phyloP scores from a whole-genome alignment of 2,113 vertebrate genomes.

The Pelvicachromis taeniatus region DNA sequence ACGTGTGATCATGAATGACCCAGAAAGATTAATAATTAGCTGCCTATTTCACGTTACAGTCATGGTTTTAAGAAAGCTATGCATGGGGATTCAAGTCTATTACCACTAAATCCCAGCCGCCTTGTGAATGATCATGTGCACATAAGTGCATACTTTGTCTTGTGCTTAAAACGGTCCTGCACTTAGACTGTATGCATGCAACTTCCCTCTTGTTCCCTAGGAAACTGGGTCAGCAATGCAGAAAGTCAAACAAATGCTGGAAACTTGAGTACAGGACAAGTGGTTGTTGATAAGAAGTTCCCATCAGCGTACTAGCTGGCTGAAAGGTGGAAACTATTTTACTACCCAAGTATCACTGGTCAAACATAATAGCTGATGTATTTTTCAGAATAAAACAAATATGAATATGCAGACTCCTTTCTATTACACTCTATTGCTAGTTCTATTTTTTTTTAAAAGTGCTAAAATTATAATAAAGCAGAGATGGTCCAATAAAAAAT shows the following conservation, averaged over 20 bases:
- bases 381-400: not conserved
- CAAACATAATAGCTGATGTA: not conserved
- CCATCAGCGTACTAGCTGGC: not conserved
- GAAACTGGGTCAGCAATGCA: not conserved
- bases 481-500: not conserved
- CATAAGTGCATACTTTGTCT: not conserved
- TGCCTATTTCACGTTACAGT: not conserved
- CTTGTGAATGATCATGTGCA: slow-evolving; percentile 39
- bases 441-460: not conserved
- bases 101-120: slow-evolving; percentile 60
- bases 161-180: not conserved
- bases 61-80: not conserved
- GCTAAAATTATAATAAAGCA: not conserved
- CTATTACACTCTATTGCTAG: not conserved
- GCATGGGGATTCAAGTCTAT: not conserved
- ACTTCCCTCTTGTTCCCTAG: not conserved
- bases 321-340: not conserved
- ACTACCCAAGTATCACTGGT: not conserved
- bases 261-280: not conserved
- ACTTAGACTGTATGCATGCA: slow-evolving; percentile 47
- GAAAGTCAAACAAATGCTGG: slow-evolving; percentile 18
- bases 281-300: slow-evolving; percentile 35
- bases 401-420: not conserved
- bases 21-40: not conserved
- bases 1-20: not conserved